Percentiles rank a stretch among this genome's conserved stretches.
These are phyloP conservation scores for Stenotaenia linearis DNA, from an alignment of 2,888 invertebrate species.

Conservation along the genomic window DNA sequence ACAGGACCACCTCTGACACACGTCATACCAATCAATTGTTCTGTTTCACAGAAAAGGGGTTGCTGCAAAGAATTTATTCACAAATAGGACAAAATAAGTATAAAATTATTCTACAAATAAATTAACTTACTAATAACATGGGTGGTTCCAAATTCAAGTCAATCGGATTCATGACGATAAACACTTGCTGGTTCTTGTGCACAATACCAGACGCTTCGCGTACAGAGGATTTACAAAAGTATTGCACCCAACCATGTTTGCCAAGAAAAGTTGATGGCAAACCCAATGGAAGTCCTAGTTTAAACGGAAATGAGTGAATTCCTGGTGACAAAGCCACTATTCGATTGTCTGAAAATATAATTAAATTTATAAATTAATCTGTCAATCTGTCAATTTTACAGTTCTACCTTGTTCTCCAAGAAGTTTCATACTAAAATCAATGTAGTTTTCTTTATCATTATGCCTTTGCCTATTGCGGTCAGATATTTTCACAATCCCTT, in stretches of 20 bases:
- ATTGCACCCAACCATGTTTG: slow-evolving; percentile 92
- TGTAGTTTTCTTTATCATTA: slow-evolving; percentile 88
- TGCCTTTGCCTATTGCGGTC: slow-evolving; percentile 76
- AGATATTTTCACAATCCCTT: slow-evolving; percentile 82
- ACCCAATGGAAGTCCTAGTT: slow-evolving; percentile 80
- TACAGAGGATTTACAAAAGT: slow-evolving; percentile 83
- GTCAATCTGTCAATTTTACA: no score
- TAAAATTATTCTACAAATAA: no score
- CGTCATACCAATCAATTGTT: slow-evolving; percentile 80
- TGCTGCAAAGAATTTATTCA: no score
- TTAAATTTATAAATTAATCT: slow-evolving; percentile 7
- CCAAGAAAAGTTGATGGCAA: slow-evolving; percentile 88
- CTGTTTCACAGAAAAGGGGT: slow-evolving; percentile 85
- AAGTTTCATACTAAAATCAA: slow-evolving; percentile 87
- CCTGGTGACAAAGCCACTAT: slow-evolving; percentile 68
- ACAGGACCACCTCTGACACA: slow-evolving; percentile 85
- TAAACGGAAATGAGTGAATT: slow-evolving; percentile 91
- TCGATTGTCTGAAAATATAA: slow-evolving; percentile 34
- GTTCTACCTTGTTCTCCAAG: slow-evolving; percentile 82
- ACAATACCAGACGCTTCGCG: slow-evolving; percentile 81
- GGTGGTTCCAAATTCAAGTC: slow-evolving; percentile 85
- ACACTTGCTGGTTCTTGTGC: slow-evolving; percentile 94
- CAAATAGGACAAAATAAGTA: no score
- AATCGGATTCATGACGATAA: slow-evolving; percentile 93
- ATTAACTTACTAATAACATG: slow-evolving; percentile 74